phyloP scores from a whole-genome alignment of 1,140 invertebrate species.

The Hermetia illucens region DNA sequence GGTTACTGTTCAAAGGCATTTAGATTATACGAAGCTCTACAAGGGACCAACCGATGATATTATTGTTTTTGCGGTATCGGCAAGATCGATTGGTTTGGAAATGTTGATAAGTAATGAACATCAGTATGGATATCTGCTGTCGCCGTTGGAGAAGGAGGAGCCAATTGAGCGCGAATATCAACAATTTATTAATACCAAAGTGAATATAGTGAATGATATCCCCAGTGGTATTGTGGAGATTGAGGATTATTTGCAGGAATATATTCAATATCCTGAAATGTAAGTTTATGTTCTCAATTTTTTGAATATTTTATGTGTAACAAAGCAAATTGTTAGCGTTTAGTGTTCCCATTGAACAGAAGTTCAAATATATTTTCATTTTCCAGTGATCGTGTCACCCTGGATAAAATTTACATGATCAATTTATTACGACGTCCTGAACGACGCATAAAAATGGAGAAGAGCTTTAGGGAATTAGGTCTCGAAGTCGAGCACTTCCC shows the following conservation, averaged over 20 bases:
- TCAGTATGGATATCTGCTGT: conserved; percentile 67
- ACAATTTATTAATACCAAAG: conserved; percentile 63
- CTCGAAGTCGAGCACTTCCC: conserved; percentile 55
- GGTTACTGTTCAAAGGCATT: conserved; percentile 18
- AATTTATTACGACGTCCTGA: conserved; percentile 74
- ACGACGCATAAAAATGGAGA: conserved; percentile 60
- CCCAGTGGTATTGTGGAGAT: conserved; percentile 19
- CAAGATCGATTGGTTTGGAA: conserved; percentile 52
- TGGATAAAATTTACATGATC: conserved; percentile 80
- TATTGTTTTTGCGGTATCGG: conserved; percentile 81
- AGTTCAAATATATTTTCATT: conserved; percentile 22
- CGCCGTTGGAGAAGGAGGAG: conserved; percentile 61
- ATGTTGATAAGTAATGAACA: conserved; percentile 71
- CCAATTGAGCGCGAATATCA: conserved; percentile 48
- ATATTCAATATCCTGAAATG: conserved; percentile 12
- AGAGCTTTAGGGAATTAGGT: conserved; percentile 65
- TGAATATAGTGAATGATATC: conserved; percentile 51
- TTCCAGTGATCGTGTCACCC: conserved; percentile 40
- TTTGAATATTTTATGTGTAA: no score
- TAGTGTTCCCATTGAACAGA: conserved; percentile 25
- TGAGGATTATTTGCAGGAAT: conserved; percentile 13
- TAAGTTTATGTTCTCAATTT: conserved; percentile 3
- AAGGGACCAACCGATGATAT: conserved; percentile 83
- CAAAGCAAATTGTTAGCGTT: conserved; percentile 26
- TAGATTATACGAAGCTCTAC: conserved; percentile 27